Evolutionary conservation across 2,888 invertebrate genomes (phyloP), one percentile per base, ranked within the genome.

Genomic region (Caenorhabditis auriculariae): DNA sequence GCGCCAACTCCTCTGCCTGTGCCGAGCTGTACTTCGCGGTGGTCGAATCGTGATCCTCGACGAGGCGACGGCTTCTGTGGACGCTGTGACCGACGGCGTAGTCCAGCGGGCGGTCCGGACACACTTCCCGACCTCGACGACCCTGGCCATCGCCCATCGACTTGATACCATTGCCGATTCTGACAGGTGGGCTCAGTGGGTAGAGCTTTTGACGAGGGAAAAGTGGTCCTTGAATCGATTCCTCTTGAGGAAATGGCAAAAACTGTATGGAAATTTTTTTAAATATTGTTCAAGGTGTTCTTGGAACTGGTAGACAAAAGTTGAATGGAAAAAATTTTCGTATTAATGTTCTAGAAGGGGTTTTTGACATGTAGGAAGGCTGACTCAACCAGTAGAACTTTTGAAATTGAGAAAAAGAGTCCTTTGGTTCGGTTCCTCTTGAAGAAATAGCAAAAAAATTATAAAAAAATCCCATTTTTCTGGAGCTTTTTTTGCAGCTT

Each of bases 101-200:
- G 76, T 79, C 4, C 86, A 90, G 88, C 73, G 80, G 84, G 81
- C 87, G 90, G 72, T 78, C 21, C 23, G 87, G 87, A 29, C 90
- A 91, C 83, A 93, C 91, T 83, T 87, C 86, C 65, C 87, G 89
- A 60, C 91, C 90, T 93, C 82, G 7, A 77, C 77, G 4, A 69
- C 73, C 0, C 54, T 77, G n/a, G 69, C 75, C 12, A 76, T 77
- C 43, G 93, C 93, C 29, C 93, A 93, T 85, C 87, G 93, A 19
- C 87, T 93, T 62, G 91, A 92, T 83, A 93, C 93, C 23, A 91
- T 93, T 73, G 87, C 93, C 87, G 92, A 92, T 85, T 90, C 89
- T 32, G 89, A 90, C 76, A 73, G 74, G 80, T 80, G 43, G n/a
- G 48, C 91, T 26, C n/a, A n/a, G n/a, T n/a, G n/a, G n/a, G n/a